Conservation (phyloP, 2,113 vertebrate species). For the Lycaon pictus region DNA sequence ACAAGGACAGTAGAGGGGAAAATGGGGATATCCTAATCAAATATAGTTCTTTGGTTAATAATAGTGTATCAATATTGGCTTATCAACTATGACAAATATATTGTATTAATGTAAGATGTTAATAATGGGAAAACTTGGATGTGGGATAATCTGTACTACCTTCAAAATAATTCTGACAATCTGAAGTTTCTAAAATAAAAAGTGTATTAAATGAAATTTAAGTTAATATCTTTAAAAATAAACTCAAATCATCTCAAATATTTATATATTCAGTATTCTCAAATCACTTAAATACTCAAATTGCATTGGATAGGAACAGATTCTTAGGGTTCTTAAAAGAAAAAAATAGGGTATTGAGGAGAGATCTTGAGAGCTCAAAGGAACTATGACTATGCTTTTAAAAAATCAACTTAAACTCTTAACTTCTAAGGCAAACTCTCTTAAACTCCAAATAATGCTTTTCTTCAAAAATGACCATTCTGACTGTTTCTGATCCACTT, state of each 20-base stretch:
- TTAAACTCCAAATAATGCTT: neutral
- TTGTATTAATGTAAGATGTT: neutral
- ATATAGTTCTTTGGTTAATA: neutral
- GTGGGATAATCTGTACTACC: neutral
- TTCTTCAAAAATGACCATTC: neutral
- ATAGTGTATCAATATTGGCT: neutral
- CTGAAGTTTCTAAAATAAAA: neutral
- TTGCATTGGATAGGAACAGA: neutral
- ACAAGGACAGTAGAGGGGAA: neutral
- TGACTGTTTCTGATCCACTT: neutral
- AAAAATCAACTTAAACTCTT: neutral
- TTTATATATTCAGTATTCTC: neutral
- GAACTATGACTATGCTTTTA: neutral
- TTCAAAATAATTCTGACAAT: neutral
- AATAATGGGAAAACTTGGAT: neutral
- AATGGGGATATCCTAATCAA: neutral
- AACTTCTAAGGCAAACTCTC: neutral
- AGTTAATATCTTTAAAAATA: neutral
- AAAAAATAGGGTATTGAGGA: neutral
- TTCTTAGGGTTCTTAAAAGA: neutral
- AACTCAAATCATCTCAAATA: neutral
- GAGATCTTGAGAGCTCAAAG: neutral
- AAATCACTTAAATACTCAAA: constrained; percentile 27
- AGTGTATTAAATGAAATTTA: neutral
- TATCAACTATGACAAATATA: neutral